Conservation (phyloP, 2,888 invertebrate genomes). For the Eupithecia pulchellata region DNA sequence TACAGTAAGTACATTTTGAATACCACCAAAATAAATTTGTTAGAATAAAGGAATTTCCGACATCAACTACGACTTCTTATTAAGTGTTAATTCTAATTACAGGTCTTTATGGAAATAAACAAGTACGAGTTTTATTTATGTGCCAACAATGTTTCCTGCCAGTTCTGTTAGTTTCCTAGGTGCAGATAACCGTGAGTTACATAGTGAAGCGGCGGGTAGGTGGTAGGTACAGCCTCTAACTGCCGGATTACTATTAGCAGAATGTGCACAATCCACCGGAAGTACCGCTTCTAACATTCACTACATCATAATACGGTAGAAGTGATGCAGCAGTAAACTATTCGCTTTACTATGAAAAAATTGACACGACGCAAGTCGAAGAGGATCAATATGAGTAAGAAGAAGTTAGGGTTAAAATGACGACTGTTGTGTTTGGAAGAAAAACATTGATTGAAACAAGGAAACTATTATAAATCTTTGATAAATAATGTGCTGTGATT, state of each 20-base stretch:
- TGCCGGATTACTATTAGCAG: conserved; percentile 51
- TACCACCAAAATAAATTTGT: neutral
- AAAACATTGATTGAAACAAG: no score
- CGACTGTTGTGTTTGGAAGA: no score
- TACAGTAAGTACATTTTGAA: neutral
- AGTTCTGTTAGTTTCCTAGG: conserved; percentile 15
- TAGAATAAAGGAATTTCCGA: neutral
- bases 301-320: neutral
- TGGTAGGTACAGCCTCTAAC: conserved; percentile 49
- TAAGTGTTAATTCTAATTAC: neutral
- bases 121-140: neutral
- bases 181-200: conserved; percentile 16
- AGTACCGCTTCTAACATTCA: conserved; percentile 13
- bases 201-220: conserved; percentile 42
- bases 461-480: no score
- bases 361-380: no score
- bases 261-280: conserved; percentile 40
- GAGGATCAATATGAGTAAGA: no score
- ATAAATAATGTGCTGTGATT: no score
- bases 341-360: no score
- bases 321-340: no score
- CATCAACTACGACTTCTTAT: neutral
- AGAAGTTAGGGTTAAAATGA: no score
- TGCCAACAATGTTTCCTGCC: neutral
- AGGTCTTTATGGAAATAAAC: neutral